Evolutionary conservation across 2,888 invertebrate genomes (phyloP), one percentile per base, ranked within the genome.

Genomic region (Oxytorus armatus): DNA sequence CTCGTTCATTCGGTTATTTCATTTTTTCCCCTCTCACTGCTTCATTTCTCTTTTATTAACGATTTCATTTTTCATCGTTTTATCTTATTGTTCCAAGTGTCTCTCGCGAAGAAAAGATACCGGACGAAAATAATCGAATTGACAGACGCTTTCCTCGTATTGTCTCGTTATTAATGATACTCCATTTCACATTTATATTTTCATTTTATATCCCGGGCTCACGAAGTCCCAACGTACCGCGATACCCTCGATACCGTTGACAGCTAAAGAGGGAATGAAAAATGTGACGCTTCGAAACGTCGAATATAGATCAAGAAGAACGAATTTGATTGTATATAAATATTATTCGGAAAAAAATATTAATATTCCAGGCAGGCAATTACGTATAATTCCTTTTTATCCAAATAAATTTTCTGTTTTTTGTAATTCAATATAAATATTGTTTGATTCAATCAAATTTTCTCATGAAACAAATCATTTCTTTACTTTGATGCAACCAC

Each of bases 51-150:
- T 33, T n/a, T 57, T 11, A 25, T 72, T 39, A 69, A 44, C 69
- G 29, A 55, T 61, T 59, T 18, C 5, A 36, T 49, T 47, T n/a
- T 21, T 23, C 47, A 1, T 23, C 14, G 14, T 5, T 36, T 59
- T 49, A 5, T 11, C 21, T 49, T 33, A 23, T 59, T 47, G 47
- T 14, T 29, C 33, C 57, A 33, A n/a, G n/a, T n/a, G 47, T 25
- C 11, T 42, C 21, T 39, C 23, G 16, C 16, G 39, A 61, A 10
- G 23, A 51, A 51, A 33, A 59, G 49, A 61, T 51, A 39, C 36
- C 36, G 47, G 36, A 36, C 42, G 18, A 61, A 25, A 61, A 55
- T 42, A 74, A 78, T 73, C 44, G 18, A 73, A 78, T 63, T 44
- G 59, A 36, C 16, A 44, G 33, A 66, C 36, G 36, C 33, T 63